Evolutionary conservation across 2,113 vertebrate genomes (phyloP).

Genomic region (Hyla sarda): DNA sequence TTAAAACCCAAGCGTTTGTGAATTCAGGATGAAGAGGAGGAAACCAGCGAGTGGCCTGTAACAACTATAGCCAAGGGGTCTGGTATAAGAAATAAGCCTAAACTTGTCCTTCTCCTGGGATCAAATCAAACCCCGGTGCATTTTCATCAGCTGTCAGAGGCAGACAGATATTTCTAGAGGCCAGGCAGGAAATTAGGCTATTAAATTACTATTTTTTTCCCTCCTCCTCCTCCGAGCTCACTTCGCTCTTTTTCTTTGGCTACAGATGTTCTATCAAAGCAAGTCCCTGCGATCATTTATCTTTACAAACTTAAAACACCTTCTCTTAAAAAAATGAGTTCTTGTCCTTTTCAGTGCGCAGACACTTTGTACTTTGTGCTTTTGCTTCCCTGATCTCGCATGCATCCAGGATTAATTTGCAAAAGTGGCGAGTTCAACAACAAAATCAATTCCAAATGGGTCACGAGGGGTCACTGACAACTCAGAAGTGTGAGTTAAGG

Average conservation of each 20-base stretch:
- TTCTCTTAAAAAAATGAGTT: slow-evolving; percentile 75
- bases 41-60: slow-evolving; percentile 59
- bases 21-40: slow-evolving; percentile 54
- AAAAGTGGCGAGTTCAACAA: slow-evolving; percentile 81
- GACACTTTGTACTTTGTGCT: slow-evolving; percentile 75
- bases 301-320: slow-evolving; percentile 84
- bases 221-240: slow-evolving; percentile 77
- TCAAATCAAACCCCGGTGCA: slow-evolving; percentile 82
- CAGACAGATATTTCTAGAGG: slow-evolving; percentile 83
- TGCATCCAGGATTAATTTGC: slow-evolving; percentile 87
- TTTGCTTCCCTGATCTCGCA: slow-evolving; percentile 77
- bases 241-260: slow-evolving; percentile 77
- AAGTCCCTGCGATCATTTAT: slow-evolving; percentile 88
- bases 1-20: slow-evolving; percentile 48
- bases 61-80: slow-evolving; percentile 56
- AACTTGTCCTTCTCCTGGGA: slow-evolving; percentile 80
- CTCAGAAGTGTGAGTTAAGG: slow-evolving; percentile 75
- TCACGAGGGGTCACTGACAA: slow-evolving; percentile 82
- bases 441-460: slow-evolving; percentile 94
- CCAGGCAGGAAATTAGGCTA: slow-evolving; percentile 92
- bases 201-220: slow-evolving; percentile 89
- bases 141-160: slow-evolving; percentile 90
- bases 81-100: slow-evolving; percentile 73
- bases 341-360: slow-evolving; percentile 64
- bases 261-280: slow-evolving; percentile 90